Evolutionary conservation across 1,140 invertebrate species (phyloP).

Genomic region (Acromyrmex heyeri): DNA sequence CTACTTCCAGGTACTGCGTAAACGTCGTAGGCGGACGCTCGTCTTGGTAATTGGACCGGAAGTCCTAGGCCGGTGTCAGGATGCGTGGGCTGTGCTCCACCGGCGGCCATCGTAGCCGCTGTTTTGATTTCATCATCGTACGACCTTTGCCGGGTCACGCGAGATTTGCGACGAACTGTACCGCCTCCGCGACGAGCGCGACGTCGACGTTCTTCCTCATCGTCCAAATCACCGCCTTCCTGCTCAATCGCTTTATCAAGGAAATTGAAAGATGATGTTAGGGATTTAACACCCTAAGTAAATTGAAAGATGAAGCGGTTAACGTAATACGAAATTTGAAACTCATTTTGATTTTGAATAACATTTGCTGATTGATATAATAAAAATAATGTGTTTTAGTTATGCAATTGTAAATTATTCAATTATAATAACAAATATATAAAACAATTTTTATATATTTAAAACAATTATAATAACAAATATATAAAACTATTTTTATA

Average conservation of each 20-base stretch:
- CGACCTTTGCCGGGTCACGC: conserved; percentile 92
- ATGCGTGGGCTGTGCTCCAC: conserved; percentile 78
- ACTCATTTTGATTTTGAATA: neutral
- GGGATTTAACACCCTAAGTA: neutral
- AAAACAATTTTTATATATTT: neutral
- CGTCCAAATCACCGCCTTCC: conserved; percentile 72
- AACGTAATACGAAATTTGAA: neutral
- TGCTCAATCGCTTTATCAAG: conserved; percentile 35
- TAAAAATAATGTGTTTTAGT: neutral
- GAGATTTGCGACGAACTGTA: conserved; percentile 88
- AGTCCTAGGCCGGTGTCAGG: conserved; percentile 88
- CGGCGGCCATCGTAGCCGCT: conserved; percentile 69
- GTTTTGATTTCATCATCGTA: conserved; percentile 92
- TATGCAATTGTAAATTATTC: neutral
- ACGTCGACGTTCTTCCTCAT: conserved; percentile 81
- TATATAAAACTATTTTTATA: neutral
- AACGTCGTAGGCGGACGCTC: conserved; percentile 93
- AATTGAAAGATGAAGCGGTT: neutral
- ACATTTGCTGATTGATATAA: neutral
- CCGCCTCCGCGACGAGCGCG: conserved; percentile 74
- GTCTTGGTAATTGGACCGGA: conserved; percentile 90
- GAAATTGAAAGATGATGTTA: conserved; percentile 11
- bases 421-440: neutral
- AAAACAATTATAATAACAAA: neutral
- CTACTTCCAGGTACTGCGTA: conserved; percentile 86